Percentiles rank a stretch among this genome's conserved stretches.
Evolutionary conservation across 2,797 vertebrate species (phyloP).

Genomic region (Poeciliopsis turneri): DNA sequence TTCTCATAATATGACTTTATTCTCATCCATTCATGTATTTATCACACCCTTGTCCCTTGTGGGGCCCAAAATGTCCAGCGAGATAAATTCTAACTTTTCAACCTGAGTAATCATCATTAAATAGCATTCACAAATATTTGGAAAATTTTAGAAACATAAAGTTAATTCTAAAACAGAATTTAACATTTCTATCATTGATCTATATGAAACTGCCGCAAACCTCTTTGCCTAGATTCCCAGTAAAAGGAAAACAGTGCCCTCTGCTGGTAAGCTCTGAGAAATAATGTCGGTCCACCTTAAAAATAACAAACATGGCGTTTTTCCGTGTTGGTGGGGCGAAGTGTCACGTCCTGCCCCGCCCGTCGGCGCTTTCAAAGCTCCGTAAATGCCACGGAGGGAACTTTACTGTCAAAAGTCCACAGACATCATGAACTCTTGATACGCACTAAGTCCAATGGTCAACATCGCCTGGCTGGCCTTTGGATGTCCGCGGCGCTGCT

Average conservation of each 20-base stretch:
- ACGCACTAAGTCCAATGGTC: constrained; percentile 65
- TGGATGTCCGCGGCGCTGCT: constrained; percentile 19
- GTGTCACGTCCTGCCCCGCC: constrained; percentile 50
- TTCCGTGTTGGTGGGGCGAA: background rate
- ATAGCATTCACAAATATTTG: background rate
- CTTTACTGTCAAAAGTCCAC: constrained; percentile 54
- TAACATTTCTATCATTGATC: background rate
- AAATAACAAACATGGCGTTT: constrained; percentile 56
- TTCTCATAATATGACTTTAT: too few relatives aligned
- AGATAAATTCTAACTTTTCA: background rate
- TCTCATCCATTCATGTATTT: too few relatives aligned
- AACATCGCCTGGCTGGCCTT: constrained; percentile 6
- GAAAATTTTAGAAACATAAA: background rate
- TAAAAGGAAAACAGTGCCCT: constrained; percentile 7
- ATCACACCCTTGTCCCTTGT: too few relatives aligned
- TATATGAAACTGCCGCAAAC: background rate
- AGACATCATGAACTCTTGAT: constrained; percentile 24
- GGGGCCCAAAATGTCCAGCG: too few relatives aligned
- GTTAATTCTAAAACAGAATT: background rate
- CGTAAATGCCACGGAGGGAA: constrained; percentile 22
- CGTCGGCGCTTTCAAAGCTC: constrained; percentile 40
- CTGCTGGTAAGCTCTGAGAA: background rate
- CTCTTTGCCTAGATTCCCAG: background rate
- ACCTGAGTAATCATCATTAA: background rate
- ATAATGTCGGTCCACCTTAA: constrained; percentile 62